phyloP scores from a whole-genome alignment of 2,888 invertebrate genomes.

The Drosophila neotestacea region DNA sequence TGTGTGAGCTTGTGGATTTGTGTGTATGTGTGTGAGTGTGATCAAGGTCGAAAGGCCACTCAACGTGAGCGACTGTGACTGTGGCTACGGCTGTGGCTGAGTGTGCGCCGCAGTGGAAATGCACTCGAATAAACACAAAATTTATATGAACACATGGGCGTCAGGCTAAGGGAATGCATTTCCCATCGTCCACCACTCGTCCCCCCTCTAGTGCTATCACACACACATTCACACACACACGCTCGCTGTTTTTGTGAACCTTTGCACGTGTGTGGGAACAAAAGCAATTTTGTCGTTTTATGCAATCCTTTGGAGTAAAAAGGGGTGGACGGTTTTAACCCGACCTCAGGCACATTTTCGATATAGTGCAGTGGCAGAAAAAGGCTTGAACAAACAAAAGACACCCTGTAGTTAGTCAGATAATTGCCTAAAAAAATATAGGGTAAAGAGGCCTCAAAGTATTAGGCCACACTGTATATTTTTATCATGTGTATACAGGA shows the following conservation, averaged over 20 bases:
- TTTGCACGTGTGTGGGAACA: constrained; percentile 57
- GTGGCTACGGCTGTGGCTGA: constrained; percentile 42
- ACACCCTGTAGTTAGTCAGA: constrained; percentile 9
- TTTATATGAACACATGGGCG: constrained; percentile 68
- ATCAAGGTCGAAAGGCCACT: constrained; percentile 65
- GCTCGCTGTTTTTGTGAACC: constrained; percentile 15
- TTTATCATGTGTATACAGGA: no score
- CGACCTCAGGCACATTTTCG: constrained; percentile 31
- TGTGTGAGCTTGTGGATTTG: constrained; percentile 17
- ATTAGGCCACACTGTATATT: no score
- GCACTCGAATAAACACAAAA: constrained; percentile 79
- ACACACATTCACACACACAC: constrained; percentile 4
- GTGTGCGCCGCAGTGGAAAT: constrained; percentile 77
- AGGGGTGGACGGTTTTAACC: constrained; percentile 39
- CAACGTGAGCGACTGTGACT: constrained; percentile 47
- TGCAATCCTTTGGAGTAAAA: constrained; percentile 61
- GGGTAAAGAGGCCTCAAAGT: no score
- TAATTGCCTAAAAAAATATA: not conserved
- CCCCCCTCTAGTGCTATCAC: not conserved
- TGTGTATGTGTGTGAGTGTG: constrained; percentile 12
- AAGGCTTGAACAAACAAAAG: not conserved
- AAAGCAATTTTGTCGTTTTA: constrained; percentile 73
- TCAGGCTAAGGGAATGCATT: constrained; percentile 24
- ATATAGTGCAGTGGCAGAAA: constrained; percentile 25
- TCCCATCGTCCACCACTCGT: constrained; percentile 6